These are phyloP conservation scores for Peromyscus melanophrys DNA, from an alignment of 2,797 vertebrate genomes.

Conservation along the genomic window DNA sequence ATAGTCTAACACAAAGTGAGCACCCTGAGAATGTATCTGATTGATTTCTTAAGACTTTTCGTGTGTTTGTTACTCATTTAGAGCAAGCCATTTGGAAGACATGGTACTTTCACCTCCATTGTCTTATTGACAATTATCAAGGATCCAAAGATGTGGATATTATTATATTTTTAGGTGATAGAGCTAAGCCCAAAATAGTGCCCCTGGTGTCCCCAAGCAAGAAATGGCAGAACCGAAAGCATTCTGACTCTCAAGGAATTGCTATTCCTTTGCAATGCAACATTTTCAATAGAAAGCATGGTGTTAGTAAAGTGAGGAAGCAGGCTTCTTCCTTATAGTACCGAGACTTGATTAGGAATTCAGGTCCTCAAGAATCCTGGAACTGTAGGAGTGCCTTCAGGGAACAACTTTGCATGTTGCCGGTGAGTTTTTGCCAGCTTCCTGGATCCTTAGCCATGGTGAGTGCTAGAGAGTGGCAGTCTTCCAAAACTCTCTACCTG, in stretches of 20 bases:
- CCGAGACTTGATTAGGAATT: not conserved
- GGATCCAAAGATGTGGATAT: not conserved
- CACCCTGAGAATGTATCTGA: not conserved
- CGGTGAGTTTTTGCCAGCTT: not conserved
- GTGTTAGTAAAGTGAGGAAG: not conserved
- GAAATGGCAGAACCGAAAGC: not conserved
- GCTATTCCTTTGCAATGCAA: not conserved
- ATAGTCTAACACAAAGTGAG: not conserved
- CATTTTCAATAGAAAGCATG: constrained; percentile 3
- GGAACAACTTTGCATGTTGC: not conserved
- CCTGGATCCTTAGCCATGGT: not conserved
- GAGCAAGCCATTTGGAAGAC: not conserved
- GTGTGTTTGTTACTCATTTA: not conserved
- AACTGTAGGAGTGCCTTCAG: not conserved
- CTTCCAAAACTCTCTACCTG: constrained; percentile 3
- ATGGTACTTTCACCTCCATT: not conserved
- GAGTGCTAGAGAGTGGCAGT: not conserved
- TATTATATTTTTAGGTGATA: not conserved
- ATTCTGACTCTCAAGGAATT: not conserved
- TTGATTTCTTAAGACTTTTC: not conserved
- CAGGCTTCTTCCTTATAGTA: not conserved
- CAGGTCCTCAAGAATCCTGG: not conserved
- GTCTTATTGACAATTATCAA: constrained; percentile 44
- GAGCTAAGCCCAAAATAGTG: constrained; percentile 14
- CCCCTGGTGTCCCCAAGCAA: not conserved